Evolutionary conservation across 2,113 vertebrate species (phyloP).

Genomic region (Myrmecophaga tridactyla): DNA sequence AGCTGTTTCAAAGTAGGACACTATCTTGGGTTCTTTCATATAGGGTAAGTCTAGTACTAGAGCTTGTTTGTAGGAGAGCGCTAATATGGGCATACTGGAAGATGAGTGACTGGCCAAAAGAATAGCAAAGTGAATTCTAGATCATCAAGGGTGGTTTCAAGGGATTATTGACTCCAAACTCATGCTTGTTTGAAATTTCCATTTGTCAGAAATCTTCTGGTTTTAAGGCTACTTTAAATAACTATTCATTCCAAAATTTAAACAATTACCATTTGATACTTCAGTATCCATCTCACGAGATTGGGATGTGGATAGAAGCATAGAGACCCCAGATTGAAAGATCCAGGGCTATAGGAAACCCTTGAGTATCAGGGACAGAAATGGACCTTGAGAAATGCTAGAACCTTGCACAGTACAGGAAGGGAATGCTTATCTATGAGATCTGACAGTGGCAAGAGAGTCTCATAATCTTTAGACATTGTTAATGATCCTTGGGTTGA

Average conservation of each 20-base stretch:
- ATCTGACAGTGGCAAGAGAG: no score
- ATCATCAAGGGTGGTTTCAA: not conserved
- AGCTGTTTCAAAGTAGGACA: not conserved
- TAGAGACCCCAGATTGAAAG: not conserved
- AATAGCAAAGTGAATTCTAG: not conserved
- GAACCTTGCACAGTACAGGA: not conserved
- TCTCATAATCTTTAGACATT: not conserved
- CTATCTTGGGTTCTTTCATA: not conserved
- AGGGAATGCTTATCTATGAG: not conserved
- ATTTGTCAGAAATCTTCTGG: slow-evolving; percentile 10
- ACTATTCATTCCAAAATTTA: slow-evolving; percentile 5
- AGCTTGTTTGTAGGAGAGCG: not conserved
- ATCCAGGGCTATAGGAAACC: not conserved
- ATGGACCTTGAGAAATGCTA: not conserved
- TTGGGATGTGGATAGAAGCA: not conserved
- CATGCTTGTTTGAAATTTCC: not conserved
- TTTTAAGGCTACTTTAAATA: slow-evolving; percentile 51
- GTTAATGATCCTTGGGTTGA: not conserved
- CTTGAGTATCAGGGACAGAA: not conserved
- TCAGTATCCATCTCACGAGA: slow-evolving; percentile 14
- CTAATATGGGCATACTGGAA: not conserved
- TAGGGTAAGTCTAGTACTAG: not conserved
- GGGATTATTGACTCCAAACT: not conserved
- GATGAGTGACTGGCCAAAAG: not conserved
- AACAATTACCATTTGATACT: not conserved